phyloP scores from a whole-genome alignment of 64 coral and sea anemone species.

The Porites lutea region DNA sequence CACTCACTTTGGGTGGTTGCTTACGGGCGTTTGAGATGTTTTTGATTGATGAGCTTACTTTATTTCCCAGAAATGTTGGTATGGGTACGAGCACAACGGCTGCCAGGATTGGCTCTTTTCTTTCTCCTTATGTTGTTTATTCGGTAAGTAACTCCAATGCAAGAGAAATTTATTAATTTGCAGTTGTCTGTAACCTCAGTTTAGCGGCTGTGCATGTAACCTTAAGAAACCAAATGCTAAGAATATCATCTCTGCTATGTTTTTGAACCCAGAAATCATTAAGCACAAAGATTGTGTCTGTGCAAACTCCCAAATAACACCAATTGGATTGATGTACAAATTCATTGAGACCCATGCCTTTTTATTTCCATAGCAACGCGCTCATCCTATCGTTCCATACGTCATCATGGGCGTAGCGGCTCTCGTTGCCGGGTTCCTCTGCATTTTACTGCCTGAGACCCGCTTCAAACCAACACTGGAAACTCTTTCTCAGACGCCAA shows the following conservation, averaged over 20 bases:
- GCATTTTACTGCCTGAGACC: constrained; percentile 23
- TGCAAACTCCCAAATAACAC: too few species aligned
- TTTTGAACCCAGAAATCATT: too few species aligned
- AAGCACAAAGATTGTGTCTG: too few species aligned
- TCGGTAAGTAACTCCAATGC: not conserved
- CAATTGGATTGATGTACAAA: too few species aligned
- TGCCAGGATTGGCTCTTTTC: constrained; percentile 5
- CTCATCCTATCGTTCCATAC: not conserved
- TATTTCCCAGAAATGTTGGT: constrained; percentile 7
- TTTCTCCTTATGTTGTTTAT: not conserved
- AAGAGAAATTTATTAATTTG: too few species aligned
- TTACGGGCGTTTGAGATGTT: too few species aligned
- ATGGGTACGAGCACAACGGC: not conserved
- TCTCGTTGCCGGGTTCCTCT: not conserved
- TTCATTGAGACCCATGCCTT: not conserved
- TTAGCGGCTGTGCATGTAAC: too few species aligned
- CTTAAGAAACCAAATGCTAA: too few species aligned
- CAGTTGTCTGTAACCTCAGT: too few species aligned
- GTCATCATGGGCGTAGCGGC: not conserved
- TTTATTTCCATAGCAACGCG: not conserved
- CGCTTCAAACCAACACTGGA: constrained; percentile 23
- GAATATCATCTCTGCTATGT: too few species aligned
- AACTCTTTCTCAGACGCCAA: not conserved
- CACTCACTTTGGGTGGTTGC: too few species aligned
- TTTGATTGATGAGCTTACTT: too few species aligned